Evolutionary conservation across 2,888 invertebrate genomes (phyloP).

Genomic region (Apodemia duryi): DNA sequence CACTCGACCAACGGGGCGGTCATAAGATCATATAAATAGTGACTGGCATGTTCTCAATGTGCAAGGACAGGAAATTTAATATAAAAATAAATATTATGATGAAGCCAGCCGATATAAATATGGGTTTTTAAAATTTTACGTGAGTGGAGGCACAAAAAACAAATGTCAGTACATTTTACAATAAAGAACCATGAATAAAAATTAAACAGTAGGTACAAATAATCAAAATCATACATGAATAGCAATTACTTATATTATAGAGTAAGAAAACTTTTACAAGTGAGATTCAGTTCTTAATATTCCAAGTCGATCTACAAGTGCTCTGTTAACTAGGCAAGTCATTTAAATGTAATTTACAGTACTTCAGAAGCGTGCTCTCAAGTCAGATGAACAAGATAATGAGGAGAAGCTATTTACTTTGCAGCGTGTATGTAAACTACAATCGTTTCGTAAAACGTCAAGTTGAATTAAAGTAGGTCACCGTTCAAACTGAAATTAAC

Average conservation of each 20-base stretch:
- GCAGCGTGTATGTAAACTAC: neutral
- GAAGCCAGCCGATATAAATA: too few relatives aligned
- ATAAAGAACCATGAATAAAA: neutral
- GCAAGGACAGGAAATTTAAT: too few relatives aligned
- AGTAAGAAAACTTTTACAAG: slow-evolving; percentile 63
- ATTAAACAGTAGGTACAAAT: too few relatives aligned
- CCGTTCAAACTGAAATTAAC: neutral
- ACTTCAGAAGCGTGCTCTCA: slow-evolving; percentile 19
- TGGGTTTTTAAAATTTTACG: too few relatives aligned
- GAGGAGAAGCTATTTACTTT: slow-evolving; percentile 6
- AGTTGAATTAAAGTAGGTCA: slow-evolving; percentile 3
- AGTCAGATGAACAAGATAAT: slow-evolving; percentile 19
- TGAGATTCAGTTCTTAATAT: slow-evolving; percentile 37
- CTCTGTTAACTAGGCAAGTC: slow-evolving; percentile 33
- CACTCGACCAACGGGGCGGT: too few relatives aligned
- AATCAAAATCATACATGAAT: too few relatives aligned
- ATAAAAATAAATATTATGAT: too few relatives aligned
- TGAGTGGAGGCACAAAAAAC: too few relatives aligned
- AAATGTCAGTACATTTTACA: slow-evolving; percentile 23
- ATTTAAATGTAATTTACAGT: slow-evolving; percentile 32
- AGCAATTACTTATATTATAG: too few relatives aligned
- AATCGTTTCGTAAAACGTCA: neutral
- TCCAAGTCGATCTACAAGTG: slow-evolving; percentile 35
- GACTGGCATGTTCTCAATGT: too few relatives aligned
- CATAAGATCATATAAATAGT: too few relatives aligned